Evolutionary conservation across 2,113 vertebrate species (phyloP).

Genomic region (Pelmatolapia mariae): DNA sequence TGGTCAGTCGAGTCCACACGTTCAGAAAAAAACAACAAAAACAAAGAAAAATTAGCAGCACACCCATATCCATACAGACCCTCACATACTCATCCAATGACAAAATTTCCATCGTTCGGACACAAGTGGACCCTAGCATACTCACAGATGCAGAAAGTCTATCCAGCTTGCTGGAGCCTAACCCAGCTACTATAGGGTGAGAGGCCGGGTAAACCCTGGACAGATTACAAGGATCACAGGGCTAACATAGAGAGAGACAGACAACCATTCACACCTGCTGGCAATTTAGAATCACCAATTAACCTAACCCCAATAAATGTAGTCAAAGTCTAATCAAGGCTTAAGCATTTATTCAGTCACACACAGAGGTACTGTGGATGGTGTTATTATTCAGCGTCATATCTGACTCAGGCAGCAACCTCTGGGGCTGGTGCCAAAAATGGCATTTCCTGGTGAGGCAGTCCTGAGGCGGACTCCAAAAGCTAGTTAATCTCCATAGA

Average conservation of each 20-base stretch:
- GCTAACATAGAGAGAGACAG: background rate
- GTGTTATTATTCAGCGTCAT: background rate
- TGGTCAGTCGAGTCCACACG: background rate
- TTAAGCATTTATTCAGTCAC: background rate
- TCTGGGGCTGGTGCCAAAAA: background rate
- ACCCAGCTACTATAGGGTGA: background rate
- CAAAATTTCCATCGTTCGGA: background rate
- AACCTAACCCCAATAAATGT: background rate
- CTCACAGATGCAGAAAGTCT: background rate
- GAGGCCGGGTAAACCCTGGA: background rate
- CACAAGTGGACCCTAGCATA: background rate
- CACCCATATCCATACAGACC: background rate
- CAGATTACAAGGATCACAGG: background rate
- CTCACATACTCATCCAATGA: background rate
- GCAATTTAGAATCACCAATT: background rate
- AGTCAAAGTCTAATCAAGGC: background rate
- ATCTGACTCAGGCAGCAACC: background rate
- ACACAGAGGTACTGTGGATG: background rate
- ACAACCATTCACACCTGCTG: background rate
- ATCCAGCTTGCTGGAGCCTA: background rate
- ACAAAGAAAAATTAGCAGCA: background rate
- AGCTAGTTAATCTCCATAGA: background rate
- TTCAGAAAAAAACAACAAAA: background rate
- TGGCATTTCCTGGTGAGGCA: background rate
- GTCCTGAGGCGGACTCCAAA: background rate